These are phyloP conservation scores for Crepidodera aurea DNA, from an alignment of 2,888 invertebrate species.

Conservation along the genomic window DNA sequence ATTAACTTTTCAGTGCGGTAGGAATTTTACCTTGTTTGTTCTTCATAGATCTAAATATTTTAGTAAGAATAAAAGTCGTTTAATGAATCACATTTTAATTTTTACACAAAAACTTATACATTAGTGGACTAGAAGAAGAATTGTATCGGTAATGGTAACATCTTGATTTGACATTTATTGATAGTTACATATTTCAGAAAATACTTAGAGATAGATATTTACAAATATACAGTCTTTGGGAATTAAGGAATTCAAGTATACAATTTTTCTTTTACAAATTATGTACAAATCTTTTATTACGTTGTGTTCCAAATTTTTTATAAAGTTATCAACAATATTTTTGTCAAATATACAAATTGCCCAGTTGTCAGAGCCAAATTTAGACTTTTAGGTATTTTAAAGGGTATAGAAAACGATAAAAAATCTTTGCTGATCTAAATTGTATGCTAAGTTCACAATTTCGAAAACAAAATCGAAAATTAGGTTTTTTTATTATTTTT, in stretches of 20 bases:
- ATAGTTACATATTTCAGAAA: slow-evolving; percentile 4
- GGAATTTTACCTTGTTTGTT: no score
- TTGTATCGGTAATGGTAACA: slow-evolving; percentile 31
- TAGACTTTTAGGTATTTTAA: no score
- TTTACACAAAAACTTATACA: slow-evolving; percentile 52
- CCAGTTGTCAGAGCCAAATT: no score
- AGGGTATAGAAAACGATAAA: no score
- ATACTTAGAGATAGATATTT: slow-evolving; percentile 14
- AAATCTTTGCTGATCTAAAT: no score
- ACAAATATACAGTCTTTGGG: slow-evolving; percentile 21
- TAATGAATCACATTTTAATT: slow-evolving; percentile 18
- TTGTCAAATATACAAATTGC: no score
- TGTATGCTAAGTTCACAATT: no score
- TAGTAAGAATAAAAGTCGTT: background rate
- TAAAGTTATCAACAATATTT: no score
- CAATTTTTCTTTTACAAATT: slow-evolving; percentile 7
- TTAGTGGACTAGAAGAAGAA: slow-evolving; percentile 50
- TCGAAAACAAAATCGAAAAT: no score
- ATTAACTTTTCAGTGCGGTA: no score
- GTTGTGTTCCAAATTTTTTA: background rate
- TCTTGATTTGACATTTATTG: slow-evolving; percentile 14
- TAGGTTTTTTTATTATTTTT: no score
- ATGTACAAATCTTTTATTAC: slow-evolving; percentile 1
- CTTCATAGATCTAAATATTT: no score
- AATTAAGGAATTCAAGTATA: slow-evolving; percentile 12